phyloP scores from a whole-genome alignment of 2,113 vertebrate species.

The Cygnus buccinator region DNA sequence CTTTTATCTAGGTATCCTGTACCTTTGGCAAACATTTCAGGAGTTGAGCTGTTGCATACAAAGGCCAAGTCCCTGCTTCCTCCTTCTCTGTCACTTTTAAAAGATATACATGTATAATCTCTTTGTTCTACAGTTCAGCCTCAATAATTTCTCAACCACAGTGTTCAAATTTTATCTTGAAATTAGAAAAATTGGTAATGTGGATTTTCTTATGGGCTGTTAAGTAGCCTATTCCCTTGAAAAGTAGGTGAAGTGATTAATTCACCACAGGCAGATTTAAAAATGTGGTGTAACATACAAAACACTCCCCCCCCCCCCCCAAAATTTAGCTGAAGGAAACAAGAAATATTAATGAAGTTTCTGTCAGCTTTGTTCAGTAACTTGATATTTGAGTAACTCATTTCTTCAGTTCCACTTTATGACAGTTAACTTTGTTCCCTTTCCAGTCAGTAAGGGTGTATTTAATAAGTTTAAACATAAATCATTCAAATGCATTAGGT shows the following conservation, averaged over 20 bases:
- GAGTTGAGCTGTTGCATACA: constrained; percentile 3
- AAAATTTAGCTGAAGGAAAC: constrained; percentile 26
- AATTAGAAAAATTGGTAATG: background rate
- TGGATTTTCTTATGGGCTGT: background rate
- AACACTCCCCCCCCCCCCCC: background rate
- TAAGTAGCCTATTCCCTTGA: background rate
- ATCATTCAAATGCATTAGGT: background rate
- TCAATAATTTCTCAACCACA: background rate
- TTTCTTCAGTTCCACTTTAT: constrained; percentile 3
- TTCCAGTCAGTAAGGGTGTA: background rate
- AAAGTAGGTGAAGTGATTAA: background rate
- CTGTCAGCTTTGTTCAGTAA: background rate
- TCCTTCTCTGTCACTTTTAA: background rate
- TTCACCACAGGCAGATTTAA: background rate
- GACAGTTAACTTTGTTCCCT: constrained; percentile 32
- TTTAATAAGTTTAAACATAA: constrained; percentile 38
- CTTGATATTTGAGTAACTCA: background rate
- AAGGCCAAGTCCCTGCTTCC: background rate
- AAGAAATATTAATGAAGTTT: constrained; percentile 42
- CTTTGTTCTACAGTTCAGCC: background rate
- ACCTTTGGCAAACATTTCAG: background rate
- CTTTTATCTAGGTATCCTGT: background rate
- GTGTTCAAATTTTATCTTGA: background rate
- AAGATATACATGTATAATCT: rapidly evolving
- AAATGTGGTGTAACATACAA: background rate